Base-by-base conservation (phyloP, 2,113 vertebrate species). In the Eulemur rufifrons region DNA sequence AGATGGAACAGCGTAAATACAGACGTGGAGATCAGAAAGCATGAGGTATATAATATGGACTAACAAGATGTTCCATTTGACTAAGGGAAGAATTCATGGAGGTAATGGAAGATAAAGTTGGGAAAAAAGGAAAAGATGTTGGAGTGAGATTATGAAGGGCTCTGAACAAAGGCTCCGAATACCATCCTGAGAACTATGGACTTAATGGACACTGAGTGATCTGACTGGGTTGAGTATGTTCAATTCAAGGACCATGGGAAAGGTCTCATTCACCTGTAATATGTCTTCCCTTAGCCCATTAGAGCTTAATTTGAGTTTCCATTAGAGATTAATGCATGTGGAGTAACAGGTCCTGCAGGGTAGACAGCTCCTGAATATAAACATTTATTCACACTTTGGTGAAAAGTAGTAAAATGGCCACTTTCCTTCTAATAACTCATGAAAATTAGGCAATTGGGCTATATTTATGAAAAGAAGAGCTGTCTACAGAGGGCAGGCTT, bases 321-420 rank as follows among this genome's bases (percentile, higher is more conserved):
- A 59, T 21, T 73, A 66, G 27, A 64, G 50, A 93, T 59, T 6
- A 86, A 87, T 42, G 5, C 17, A 42, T 88, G 94, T 71, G 10
- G 47, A 92, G n/a, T 94, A 80, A 54, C 8, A 92, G 61, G 12
- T 61, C 34, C 5, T 21, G 5, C 11, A 25, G 42, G 56, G 20
- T 63, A 25, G 50, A 61, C 10, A 84, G 69, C 14, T 86, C 63
- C 76, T 86, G 34, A 89, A 56, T 88, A 92, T 69, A 93, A 86
- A 42, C n/a, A 76, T 39, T 78, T 80, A 93, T 64, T 87, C 39
- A 66, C 4, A 32, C 10, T 84, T 89, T 59, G 86, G 27, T 86
- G 54, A 89, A 74, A 95, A 91, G 21, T 89, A 63, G 83, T 89
- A 73, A 95, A 91, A 83, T 73, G 56, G 1, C 76, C 78, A 69